Conservation (phyloP, 2,888 invertebrate genomes). For the Drosophila lutescens region DNA sequence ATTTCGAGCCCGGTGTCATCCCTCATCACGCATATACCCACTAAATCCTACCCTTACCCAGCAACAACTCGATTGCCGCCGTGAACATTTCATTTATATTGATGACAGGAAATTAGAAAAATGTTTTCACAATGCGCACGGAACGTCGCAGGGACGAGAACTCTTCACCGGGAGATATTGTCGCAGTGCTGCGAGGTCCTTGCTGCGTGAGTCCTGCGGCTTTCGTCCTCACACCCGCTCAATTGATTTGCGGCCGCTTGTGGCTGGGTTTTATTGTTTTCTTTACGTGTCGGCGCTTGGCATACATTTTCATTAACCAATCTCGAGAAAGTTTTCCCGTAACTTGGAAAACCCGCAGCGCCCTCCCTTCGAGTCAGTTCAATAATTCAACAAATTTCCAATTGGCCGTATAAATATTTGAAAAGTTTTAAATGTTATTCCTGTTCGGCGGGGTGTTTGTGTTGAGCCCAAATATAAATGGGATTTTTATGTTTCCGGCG, state of each 20-base stretch:
- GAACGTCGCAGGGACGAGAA: constrained; percentile 9
- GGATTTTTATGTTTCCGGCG: constrained; percentile 46
- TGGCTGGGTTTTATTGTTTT: constrained; percentile 43
- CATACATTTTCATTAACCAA: constrained; percentile 66
- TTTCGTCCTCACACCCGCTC: neutral
- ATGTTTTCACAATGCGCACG: constrained; percentile 67
- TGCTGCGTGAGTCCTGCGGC: constrained; percentile 1
- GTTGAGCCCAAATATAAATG: constrained; percentile 48
- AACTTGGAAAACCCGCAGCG: neutral
- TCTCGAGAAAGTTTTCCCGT: constrained; percentile 33
- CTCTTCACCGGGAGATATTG: constrained; percentile 27
- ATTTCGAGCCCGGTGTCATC: neutral
- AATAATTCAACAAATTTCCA: constrained; percentile 74
- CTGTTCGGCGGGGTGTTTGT: constrained; percentile 20
- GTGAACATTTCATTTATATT: constrained; percentile 76
- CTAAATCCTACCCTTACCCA: neutral
- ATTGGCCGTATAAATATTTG: constrained; percentile 67
- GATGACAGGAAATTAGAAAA: constrained; percentile 81
- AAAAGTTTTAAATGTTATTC: constrained; percentile 49
- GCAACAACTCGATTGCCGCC: constrained; percentile 29
- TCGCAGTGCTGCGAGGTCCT: constrained; percentile 12
- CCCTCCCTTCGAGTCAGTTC: constrained; percentile 29
- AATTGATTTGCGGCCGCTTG: constrained; percentile 30
- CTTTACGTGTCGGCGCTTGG: constrained; percentile 35
- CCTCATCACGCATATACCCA: constrained; percentile 5